Evolutionary conservation across 2,888 invertebrate genomes (phyloP).

Genomic region (Euproctis similis): DNA sequence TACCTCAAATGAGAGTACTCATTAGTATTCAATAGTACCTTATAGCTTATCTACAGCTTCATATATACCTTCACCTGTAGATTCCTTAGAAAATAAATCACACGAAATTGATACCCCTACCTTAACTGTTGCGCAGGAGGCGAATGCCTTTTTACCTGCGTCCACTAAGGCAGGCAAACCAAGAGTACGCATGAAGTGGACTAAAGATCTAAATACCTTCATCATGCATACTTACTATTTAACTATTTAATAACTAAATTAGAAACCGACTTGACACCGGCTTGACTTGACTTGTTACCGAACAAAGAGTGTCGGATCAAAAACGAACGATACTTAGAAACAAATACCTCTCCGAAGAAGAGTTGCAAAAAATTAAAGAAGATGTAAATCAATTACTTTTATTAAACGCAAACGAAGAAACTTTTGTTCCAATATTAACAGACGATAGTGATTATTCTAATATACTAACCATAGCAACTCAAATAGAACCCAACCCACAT

Average conservation of each 20-base stretch:
- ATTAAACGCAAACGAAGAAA: neutral
- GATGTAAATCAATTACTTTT: neutral
- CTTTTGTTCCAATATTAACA: no score
- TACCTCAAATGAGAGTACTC: no score
- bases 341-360: neutral
- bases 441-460: neutral
- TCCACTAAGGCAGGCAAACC: conserved; percentile 15
- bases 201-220: neutral
- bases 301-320: conserved; percentile 2
- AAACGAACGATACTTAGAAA: conserved; percentile 1
- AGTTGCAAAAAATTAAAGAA: neutral
- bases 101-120: neutral
- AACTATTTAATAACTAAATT: conserved; percentile 1
- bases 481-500: neutral
- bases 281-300: neutral
- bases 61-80: neutral
- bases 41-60: neutral
- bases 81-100: neutral
- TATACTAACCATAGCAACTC: neutral
- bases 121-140: conserved; percentile 12
- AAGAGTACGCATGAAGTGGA: conserved; percentile 2
- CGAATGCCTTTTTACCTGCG: conserved; percentile 10
- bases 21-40: no score
- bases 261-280: neutral
- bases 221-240: conserved; percentile 1